Evolutionary conservation across 1,140 invertebrate species (phyloP).

Genomic region (Aleiodes sp.): DNA sequence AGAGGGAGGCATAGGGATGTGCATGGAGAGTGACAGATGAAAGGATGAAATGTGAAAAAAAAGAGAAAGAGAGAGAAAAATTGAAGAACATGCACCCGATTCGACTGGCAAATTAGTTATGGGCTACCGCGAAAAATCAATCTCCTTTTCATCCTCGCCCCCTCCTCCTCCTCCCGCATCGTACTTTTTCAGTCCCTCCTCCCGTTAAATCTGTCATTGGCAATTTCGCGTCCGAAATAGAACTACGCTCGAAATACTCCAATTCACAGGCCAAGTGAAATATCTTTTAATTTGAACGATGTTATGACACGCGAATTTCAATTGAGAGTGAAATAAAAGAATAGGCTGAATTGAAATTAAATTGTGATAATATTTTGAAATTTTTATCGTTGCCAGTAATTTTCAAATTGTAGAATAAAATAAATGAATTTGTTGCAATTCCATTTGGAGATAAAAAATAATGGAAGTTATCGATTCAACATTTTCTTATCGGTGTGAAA

Average conservation of each 20-base stretch:
- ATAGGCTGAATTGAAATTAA: too few relatives aligned
- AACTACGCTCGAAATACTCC: conserved; percentile 30
- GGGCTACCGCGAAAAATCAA: conserved; percentile 60
- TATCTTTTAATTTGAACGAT: conserved; percentile 20
- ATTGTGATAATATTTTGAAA: not conserved
- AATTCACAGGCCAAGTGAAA: conserved; percentile 8
- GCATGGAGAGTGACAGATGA: too few relatives aligned
- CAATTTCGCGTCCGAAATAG: conserved; percentile 34
- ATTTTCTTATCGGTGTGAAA: too few relatives aligned
- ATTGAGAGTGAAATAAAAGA: not conserved
- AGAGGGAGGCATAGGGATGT: not conserved
- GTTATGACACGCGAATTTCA: not conserved
- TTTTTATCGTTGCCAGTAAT: not conserved
- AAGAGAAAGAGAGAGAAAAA: not conserved
- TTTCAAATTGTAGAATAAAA: too few relatives aligned
- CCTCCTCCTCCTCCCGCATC: conserved; percentile 4
- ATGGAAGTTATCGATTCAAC: too few relatives aligned
- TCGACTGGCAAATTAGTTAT: conserved; percentile 49
- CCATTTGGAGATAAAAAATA: too few relatives aligned
- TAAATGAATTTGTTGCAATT: too few relatives aligned
- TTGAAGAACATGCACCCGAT: conserved; percentile 21
- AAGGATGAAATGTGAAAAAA: not conserved
- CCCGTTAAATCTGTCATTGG: conserved; percentile 32
- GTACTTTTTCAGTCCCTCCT: not conserved
- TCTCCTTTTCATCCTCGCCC: conserved; percentile 43